Evolutionary conservation across 1,140 invertebrate species (phyloP), one percentile per base, ranked within the genome.

Genomic region (Magallana gigas): DNA sequence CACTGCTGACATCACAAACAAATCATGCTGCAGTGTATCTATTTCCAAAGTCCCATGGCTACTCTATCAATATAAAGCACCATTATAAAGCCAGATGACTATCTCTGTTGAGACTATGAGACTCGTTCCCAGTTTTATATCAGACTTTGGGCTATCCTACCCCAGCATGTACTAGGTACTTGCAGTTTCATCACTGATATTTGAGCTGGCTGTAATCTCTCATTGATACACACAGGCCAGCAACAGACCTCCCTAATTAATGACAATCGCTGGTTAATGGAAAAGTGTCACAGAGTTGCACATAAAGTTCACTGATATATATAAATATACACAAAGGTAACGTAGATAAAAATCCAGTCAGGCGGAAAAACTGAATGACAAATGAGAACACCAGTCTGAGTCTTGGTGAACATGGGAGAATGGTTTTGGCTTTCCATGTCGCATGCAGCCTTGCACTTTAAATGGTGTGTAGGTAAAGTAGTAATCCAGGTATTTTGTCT

Each of bases 381-480:
- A 71, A 71, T 71, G 68, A 71, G 68, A 71, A 71, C 8, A 29
- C 68, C 29, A 12, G 18, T 71, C 68, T 18, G 23, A 71, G 23
- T 71, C 68, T 71, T 71, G 68, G 68, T 71, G 68, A 71, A 71
- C 68, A 71, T 71, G 12, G 23, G 68, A 71, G 68, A 71, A 36
- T 23, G 23, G 68, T 29, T 71, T 7, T 71, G 23, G 68, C 18
- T 12, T 71, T 36, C 18, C 12, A 71, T 71, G 68, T 29, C 68
- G 36, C 68, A 71, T 71, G 68, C 68, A 71, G 68, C 23, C 68
- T 71, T 71, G 68, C 68, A 71, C 68, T 71, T 71, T 71, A 71
- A 71, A 71, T 71, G 29, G 68, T 71, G 68, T 71, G 68, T 71
- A 71, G 68, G 68, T 71, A 71, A 71, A 71, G 36, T 71, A 71